Percentiles rank a stretch among this genome's conserved stretches.
These are phyloP conservation scores for Peromyscus attwateri DNA, from an alignment of 2,797 vertebrate genomes.

Conservation along the genomic window DNA sequence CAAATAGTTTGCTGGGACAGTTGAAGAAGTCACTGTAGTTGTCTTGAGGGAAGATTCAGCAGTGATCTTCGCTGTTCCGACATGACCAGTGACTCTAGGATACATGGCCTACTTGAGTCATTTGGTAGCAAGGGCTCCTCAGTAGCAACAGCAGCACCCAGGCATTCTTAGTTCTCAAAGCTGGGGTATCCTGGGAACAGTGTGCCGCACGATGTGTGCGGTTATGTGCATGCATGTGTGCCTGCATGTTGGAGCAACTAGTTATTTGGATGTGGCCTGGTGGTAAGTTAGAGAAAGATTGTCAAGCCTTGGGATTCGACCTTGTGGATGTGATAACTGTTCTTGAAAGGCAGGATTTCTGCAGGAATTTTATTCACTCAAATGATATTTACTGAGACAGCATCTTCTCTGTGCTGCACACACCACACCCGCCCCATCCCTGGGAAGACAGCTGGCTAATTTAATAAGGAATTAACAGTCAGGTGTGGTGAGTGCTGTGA, in stretches of 20 bases:
- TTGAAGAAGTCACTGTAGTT: not conserved
- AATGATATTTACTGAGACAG: constrained; percentile 50
- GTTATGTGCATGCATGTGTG: not conserved
- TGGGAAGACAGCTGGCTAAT: constrained; percentile 65
- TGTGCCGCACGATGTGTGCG: not conserved
- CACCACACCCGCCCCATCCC: not conserved
- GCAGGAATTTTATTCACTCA: constrained; percentile 25
- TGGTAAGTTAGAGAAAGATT: not conserved
- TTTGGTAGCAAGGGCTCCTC: not conserved
- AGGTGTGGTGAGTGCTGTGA: constrained; percentile 10
- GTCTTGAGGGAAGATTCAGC: not conserved
- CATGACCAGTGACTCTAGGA: not conserved
- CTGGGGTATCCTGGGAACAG: not conserved
- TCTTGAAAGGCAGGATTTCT: constrained; percentile 64
- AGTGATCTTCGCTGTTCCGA: not conserved
- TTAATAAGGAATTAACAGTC: constrained; percentile 66
- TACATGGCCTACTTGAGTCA: not conserved
- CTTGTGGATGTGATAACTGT: not conserved
- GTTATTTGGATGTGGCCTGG: not conserved
- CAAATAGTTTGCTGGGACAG: not conserved
- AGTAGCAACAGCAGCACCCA: too few species aligned
- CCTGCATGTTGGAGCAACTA: not conserved
- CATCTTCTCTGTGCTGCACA: constrained; percentile 21
- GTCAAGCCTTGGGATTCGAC: constrained; percentile 13
- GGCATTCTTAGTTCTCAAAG: not conserved